Evolutionary conservation across 2,797 vertebrate species (phyloP).

Genomic region (Melanotaenia pygmaea): DNA sequence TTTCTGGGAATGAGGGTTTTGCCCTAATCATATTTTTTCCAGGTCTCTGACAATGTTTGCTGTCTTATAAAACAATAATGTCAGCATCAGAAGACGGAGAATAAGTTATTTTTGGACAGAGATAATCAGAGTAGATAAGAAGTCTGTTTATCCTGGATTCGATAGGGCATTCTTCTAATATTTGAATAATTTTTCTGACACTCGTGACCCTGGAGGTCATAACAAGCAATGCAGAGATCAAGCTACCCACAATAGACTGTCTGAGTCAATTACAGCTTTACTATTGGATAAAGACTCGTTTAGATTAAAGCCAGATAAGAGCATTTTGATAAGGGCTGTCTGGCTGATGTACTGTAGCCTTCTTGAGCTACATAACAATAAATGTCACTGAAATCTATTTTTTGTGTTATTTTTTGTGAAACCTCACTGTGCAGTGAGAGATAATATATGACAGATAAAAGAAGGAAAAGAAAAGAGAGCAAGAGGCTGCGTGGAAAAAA

Average conservation of each 20-base stretch:
- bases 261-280: constrained; percentile 3
- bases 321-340: background rate
- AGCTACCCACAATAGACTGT: background rate
- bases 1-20: background rate
- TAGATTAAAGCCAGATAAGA: constrained; percentile 18
- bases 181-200: constrained; percentile 6
- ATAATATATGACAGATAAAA: constrained; percentile 28
- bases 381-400: constrained; percentile 28
- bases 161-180: background rate
- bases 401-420: constrained; percentile 9
- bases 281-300: constrained; percentile 15
- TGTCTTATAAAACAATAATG: background rate
- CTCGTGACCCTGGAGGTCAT: background rate
- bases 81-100: background rate
- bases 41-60: background rate
- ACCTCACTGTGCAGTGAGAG: background rate
- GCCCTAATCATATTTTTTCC: background rate
- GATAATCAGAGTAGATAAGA: constrained; percentile 33
- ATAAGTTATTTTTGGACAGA: background rate
- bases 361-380: constrained; percentile 11
- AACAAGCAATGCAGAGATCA: constrained; percentile 5
- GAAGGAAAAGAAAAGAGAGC: constrained; percentile 17
- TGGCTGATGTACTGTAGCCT: accelerated
- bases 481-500: background rate
- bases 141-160: background rate